Conservation (phyloP, 2,113 vertebrate genomes). For the Triplophysa tibetana region DNA sequence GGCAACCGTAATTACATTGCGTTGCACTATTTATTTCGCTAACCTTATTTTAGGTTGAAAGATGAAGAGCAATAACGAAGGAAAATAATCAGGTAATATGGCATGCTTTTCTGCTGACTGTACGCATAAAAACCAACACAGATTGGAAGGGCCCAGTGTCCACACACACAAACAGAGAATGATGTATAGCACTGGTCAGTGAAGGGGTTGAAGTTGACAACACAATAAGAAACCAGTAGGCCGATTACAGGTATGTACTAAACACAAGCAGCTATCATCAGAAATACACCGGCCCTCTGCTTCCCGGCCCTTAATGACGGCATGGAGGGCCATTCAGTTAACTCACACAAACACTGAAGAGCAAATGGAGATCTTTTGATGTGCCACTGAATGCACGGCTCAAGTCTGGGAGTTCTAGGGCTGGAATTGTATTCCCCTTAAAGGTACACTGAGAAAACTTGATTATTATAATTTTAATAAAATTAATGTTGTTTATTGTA, state of each 20-base stretch:
- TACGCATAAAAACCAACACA: constrained; percentile 24
- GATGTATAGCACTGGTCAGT: constrained; percentile 57
- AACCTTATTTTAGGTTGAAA: constrained; percentile 70
- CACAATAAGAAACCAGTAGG: constrained; percentile 63
- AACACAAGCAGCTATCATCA: constrained; percentile 62
- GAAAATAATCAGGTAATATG: constrained; percentile 75
- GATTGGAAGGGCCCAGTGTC: constrained; percentile 10
- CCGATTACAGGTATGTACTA: constrained; percentile 68
- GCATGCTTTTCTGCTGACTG: constrained; percentile 66
- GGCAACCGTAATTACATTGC: constrained; percentile 81
- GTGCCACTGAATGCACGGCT: not conserved
- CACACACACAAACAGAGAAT: constrained; percentile 53
- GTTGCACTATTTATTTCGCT: constrained; percentile 76
- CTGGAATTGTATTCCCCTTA: not conserved
- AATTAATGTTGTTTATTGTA: no score
- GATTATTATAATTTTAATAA: no score
- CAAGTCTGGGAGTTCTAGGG: not conserved
- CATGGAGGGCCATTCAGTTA: constrained; percentile 28
- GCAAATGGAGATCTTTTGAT: constrained; percentile 31
- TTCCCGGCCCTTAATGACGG: constrained; percentile 40
- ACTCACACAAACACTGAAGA: constrained; percentile 19
- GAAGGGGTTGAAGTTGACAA: constrained; percentile 51
- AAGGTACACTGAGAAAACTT: not conserved
- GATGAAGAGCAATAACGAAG: constrained; percentile 70
- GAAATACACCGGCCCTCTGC: constrained; percentile 25